These are phyloP conservation scores for Dorcus hopei DNA, from an alignment of 2,888 invertebrate species.

Conservation along the genomic window DNA sequence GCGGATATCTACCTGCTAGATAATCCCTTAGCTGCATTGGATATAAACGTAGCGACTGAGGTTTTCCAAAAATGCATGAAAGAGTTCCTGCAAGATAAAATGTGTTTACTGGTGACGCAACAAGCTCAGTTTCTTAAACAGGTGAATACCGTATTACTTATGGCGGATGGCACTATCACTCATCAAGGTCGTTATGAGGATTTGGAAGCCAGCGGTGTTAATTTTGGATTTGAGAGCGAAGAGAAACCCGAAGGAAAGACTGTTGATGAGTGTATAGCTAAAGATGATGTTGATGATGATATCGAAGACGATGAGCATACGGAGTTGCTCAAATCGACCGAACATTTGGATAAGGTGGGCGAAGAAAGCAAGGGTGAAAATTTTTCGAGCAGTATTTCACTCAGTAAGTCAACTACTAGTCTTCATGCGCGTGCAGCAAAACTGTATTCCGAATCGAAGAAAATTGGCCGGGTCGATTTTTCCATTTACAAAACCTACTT, in stretches of 20 bases:
- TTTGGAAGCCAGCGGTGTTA: constrained; percentile 6
- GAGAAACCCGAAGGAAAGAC: constrained; percentile 39
- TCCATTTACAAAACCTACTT: constrained; percentile 32
- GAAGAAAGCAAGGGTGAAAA: neutral
- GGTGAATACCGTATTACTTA: constrained; percentile 52
- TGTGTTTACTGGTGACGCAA: constrained; percentile 62
- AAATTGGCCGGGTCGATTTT: constrained; percentile 29
- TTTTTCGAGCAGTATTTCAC: neutral
- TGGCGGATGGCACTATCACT: constrained; percentile 52
- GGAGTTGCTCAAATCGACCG: neutral
- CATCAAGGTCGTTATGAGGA: constrained; percentile 14
- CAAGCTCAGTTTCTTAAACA: constrained; percentile 59
- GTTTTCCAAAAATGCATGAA: constrained; percentile 68
- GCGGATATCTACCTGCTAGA: constrained; percentile 74
- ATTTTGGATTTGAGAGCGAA: constrained; percentile 16
- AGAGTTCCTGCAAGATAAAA: constrained; percentile 54
- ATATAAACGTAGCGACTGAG: constrained; percentile 66
- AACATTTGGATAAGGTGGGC: neutral
- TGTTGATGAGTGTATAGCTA: constrained; percentile 23
- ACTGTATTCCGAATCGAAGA: constrained; percentile 30
- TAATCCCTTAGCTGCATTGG: constrained; percentile 75
- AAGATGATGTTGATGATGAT: constrained; percentile 9
- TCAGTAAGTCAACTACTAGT: neutral
- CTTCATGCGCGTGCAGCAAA: constrained; percentile 6
- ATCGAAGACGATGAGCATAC: constrained; percentile 9